These are phyloP conservation scores for Conger conger DNA, from an alignment of 2,113 vertebrate genomes.

Conservation along the genomic window DNA sequence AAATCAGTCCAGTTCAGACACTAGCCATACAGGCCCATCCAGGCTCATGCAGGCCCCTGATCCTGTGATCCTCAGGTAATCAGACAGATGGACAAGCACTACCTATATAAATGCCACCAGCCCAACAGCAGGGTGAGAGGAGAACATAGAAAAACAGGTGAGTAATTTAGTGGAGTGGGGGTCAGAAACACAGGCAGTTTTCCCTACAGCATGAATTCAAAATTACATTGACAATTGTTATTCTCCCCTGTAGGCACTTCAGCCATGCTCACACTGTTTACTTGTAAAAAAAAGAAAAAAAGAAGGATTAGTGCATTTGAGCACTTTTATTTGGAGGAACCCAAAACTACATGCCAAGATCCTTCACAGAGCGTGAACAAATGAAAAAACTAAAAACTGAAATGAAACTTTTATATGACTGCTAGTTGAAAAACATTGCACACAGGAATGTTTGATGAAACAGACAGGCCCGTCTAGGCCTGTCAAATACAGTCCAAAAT, in stretches of 20 bases:
- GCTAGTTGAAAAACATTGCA: too few relatives aligned
- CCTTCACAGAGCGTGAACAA: neutral
- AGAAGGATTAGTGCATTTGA: neutral
- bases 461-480: too few relatives aligned
- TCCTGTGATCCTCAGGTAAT: slow-evolving; percentile 7
- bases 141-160: slow-evolving; percentile 14
- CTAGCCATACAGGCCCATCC: neutral
- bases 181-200: slow-evolving; percentile 6
- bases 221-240: neutral
- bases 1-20: neutral
- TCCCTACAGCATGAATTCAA: slow-evolving; percentile 19
- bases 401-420: too few relatives aligned
- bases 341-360: neutral
- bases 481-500: neutral
- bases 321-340: neutral
- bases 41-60: neutral
- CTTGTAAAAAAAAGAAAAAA: neutral
- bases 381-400: neutral
- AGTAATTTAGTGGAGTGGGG: neutral
- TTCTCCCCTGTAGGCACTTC: neutral
- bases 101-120: slow-evolving; percentile 5
- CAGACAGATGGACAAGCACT: slow-evolving; percentile 2
- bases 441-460: neutral
- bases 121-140: slow-evolving; percentile 13
- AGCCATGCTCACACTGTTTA: neutral